Evolutionary conservation across 2,113 vertebrate genomes (phyloP), one percentile per base, ranked within the genome.

Genomic region (Dunckerocampus dactyliophorus): DNA sequence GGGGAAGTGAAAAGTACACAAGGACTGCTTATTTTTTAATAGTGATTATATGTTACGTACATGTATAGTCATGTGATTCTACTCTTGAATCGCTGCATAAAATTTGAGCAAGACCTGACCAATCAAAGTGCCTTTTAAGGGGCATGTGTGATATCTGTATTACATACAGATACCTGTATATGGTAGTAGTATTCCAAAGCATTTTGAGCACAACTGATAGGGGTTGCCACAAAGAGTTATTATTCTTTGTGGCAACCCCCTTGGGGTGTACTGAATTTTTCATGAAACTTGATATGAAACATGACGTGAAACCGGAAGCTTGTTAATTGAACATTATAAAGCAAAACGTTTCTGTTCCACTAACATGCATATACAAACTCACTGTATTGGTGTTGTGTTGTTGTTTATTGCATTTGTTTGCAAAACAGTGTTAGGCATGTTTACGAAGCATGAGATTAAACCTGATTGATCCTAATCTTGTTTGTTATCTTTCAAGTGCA

Each of bases 401-500:
- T 16, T 22, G 39, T 43, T 5, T 31, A n/a, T 54, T 56, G 19
- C 12, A 45, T 60, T 17, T 50, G 21, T 20, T 37, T 45, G 9
- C 22, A 42, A 48, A 68, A 66, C 17, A 67, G 50, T 48, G 58
- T 50, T 62, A 49, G 46, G 46, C 34, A 74, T 42, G 47, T 71
- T 73, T 69, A 6, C 42, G 15, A 56, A 43, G 62, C 61, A 56
- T 28, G 16, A 28, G 67, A 47, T 71, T 43, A 68, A 61, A 48
- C 60, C 48, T 45, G 19, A 52, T 12, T 57, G 56, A 56, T 77
- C 28, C 62, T 70, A 64, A 67, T 73, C 72, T 42, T 21, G 54
- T 56, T 59, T 42, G 37, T 59, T 59, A 15, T 59, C 15, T 47
- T 28, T 45, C 56, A 59, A 59, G 19, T 17, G 19, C 14, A 24